Evolutionary conservation across 1,140 invertebrate species (phyloP).

Genomic region (Pogonus chalceus): DNA sequence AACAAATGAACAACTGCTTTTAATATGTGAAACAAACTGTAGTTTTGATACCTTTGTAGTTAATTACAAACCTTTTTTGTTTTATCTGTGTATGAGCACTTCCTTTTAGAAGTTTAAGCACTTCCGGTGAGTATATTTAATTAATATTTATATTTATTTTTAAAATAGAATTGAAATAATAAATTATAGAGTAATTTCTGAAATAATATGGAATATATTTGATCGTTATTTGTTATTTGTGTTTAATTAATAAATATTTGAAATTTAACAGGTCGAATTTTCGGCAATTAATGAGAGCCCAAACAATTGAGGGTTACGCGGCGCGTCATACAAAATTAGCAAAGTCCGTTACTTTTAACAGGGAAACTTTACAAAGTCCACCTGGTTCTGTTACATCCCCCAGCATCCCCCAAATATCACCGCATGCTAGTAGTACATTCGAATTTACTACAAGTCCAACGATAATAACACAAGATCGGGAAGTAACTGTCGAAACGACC

Average conservation of each 20-base stretch:
- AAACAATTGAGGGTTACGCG: constrained; percentile 75
- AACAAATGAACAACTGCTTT: constrained; percentile 30
- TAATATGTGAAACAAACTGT: constrained; percentile 37
- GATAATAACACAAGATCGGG: constrained; percentile 5
- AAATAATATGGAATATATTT: no score
- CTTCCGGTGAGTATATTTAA: no score
- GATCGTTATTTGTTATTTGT: no score
- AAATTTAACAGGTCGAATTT: constrained; percentile 44
- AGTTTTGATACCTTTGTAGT: no score
- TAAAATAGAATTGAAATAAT: no score
- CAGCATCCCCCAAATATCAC: constrained; percentile 21
- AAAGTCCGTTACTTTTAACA: constrained; percentile 81
- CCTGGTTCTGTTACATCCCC: constrained; percentile 40
- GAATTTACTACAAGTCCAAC: constrained; percentile 13
- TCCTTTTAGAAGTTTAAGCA: no score
- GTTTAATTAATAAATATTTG: no score
- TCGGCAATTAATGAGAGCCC: constrained; percentile 58
- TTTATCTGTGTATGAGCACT: no score
- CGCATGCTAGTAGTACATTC: constrained; percentile 20
- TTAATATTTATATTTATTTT: no score
- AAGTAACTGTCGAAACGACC: no score
- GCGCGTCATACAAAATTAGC: constrained; percentile 76
- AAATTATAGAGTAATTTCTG: no score
- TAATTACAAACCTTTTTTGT: no score
- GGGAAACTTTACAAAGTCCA: constrained; percentile 70